Evolutionary conservation across 2,888 invertebrate genomes (phyloP).

Genomic region (Ganaspis brasiliensis): DNA sequence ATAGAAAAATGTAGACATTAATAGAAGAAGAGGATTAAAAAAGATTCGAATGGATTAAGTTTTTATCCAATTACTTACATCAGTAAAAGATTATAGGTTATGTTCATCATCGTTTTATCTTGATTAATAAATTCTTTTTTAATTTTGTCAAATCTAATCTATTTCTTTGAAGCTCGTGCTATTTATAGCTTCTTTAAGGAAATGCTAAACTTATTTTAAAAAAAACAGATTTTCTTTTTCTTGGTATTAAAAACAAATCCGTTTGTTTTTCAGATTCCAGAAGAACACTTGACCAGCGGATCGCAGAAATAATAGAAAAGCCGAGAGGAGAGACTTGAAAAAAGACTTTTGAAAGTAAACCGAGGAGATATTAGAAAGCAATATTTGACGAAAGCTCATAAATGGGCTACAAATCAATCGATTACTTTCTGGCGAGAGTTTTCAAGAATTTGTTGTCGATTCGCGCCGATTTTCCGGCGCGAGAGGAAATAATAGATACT

Average conservation of each 20-base stretch:
- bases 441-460: constrained; percentile 34
- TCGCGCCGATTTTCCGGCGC: constrained; percentile 42
- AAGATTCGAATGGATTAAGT: background rate
- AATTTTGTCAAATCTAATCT: too few relatives aligned
- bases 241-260: too few relatives aligned
- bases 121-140: too few relatives aligned
- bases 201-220: too few relatives aligned
- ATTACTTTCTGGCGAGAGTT: constrained; percentile 25
- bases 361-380: background rate
- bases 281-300: background rate
- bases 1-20: too few relatives aligned
- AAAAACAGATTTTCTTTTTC: too few relatives aligned
- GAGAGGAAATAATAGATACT: constrained; percentile 37
- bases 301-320: background rate
- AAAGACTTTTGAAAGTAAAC: background rate
- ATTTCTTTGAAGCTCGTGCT: too few relatives aligned
- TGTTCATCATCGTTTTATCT: too few relatives aligned
- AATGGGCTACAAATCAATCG: constrained; percentile 33
- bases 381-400: constrained; percentile 11
- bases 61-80: background rate
- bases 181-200: too few relatives aligned
- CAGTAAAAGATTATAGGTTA: too few relatives aligned
- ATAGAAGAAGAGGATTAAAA: background rate
- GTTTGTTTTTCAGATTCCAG: background rate
- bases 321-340: background rate